Evolutionary conservation across 2,113 vertebrate species (phyloP).

Genomic region (Anarrhichthys ocellatus): DNA sequence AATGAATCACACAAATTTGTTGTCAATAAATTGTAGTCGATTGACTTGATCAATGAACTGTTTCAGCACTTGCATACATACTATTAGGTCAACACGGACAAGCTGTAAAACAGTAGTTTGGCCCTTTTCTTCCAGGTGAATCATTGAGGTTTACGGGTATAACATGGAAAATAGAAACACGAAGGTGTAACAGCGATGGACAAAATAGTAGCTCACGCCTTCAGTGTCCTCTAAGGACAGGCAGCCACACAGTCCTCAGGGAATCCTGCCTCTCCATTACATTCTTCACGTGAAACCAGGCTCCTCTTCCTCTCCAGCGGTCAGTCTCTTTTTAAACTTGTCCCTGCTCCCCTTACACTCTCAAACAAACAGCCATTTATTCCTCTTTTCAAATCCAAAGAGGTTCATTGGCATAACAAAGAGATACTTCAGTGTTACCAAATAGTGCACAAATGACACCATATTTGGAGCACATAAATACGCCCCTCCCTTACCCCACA

Average conservation of each 20-base stretch:
- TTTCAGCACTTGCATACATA: not conserved
- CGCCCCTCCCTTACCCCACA: conserved; percentile 56
- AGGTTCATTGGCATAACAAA: conserved; percentile 74
- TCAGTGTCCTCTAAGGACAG: conserved; percentile 30
- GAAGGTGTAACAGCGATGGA: not conserved
- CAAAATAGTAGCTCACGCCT: conserved; percentile 17
- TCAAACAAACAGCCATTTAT: conserved; percentile 79
- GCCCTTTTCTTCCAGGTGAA: conserved; percentile 8
- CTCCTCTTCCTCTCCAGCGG: conserved; percentile 36
- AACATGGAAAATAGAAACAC: not conserved
- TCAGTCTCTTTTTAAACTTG: conserved; percentile 46
- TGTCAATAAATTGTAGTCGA: not conserved
- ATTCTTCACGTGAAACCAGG: conserved; percentile 60
- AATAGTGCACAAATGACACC: conserved; percentile 66
- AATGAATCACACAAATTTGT: not conserved
- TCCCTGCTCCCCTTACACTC: conserved; percentile 68
- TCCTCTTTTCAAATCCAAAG: conserved; percentile 56
- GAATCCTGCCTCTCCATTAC: conserved; percentile 58
- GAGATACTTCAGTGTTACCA: conserved; percentile 59
- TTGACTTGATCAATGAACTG: not conserved
- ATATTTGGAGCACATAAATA: conserved; percentile 59
- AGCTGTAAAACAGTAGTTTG: not conserved
- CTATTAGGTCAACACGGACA: not conserved
- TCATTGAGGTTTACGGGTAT: conserved; percentile 23
- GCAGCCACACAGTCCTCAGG: conserved; percentile 46